Percentiles rank a stretch among this genome's conserved stretches.
Evolutionary conservation across 1,140 invertebrate species (phyloP).

Genomic region (Plectrocnemia conspersa): DNA sequence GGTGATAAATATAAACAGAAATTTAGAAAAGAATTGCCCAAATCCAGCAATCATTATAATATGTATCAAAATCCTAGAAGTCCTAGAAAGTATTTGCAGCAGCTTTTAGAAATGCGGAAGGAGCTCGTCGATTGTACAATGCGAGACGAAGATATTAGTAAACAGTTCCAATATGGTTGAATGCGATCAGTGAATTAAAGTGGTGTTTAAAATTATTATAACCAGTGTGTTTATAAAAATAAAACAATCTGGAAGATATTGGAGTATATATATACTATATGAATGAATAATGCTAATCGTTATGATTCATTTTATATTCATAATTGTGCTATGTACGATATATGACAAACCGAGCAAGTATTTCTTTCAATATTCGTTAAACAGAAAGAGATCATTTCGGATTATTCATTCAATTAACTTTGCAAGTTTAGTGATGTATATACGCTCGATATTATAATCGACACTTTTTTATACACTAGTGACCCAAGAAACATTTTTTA

Average conservation of each 20-base stretch:
- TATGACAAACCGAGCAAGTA: no score
- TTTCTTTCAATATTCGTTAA: no score
- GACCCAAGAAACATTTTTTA: no score
- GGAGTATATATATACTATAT: no score
- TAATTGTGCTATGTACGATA: no score
- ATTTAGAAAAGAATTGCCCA: slow-evolving; percentile 8
- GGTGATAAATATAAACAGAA: slow-evolving; percentile 15
- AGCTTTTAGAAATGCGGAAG: slow-evolving; percentile 27
- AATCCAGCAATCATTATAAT: not conserved
- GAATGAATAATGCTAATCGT: no score
- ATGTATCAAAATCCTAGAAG: slow-evolving; percentile 22
- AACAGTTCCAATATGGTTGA: slow-evolving; percentile 24
- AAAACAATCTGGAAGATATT: not conserved
- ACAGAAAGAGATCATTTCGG: no score
- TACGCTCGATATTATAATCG: no score
- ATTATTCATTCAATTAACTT: no score
- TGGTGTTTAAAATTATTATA: not conserved
- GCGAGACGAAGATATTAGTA: slow-evolving; percentile 29
- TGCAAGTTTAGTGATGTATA: no score
- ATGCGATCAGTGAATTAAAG: not conserved
- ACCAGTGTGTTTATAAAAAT: not conserved
- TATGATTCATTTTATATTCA: no score
- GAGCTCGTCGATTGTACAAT: slow-evolving; percentile 30
- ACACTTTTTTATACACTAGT: no score
- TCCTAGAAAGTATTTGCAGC: slow-evolving; percentile 30